Evolutionary conservation across 2,113 vertebrate species (phyloP).

Genomic region (Puma concolor): DNA sequence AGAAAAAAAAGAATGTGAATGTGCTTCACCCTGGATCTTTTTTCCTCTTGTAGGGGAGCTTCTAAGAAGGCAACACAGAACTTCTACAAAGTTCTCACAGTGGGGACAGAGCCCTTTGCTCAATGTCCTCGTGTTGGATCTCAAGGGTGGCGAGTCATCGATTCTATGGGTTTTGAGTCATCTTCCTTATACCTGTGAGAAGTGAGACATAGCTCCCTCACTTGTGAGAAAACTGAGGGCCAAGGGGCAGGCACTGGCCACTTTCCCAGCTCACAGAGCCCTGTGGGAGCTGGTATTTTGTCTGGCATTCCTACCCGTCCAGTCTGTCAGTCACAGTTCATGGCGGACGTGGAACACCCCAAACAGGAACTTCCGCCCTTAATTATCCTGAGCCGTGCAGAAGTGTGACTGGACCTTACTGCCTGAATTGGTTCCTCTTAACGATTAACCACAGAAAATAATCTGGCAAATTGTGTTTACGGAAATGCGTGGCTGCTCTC

Average conservation of each 20-base stretch:
- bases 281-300: conserved; percentile 15
- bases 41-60: background rate
- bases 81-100: background rate
- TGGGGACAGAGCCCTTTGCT: background rate
- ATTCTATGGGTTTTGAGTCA: background rate
- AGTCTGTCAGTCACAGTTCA: conserved; percentile 62
- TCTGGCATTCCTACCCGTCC: conserved; percentile 50
- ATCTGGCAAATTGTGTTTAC: conserved; percentile 16
- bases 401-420: conserved; percentile 50
- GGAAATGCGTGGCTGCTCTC: background rate
- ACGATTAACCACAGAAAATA: conserved; percentile 72
- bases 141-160: background rate
- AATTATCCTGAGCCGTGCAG: conserved; percentile 41
- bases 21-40: background rate
- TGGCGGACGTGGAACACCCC: background rate
- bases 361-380: conserved; percentile 71
- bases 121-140: background rate
- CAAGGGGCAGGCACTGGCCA: background rate
- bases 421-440: conserved; percentile 45
- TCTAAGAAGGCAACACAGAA: background rate
- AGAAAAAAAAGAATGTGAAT: too few species aligned
- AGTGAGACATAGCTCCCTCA: background rate
- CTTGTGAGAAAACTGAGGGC: conserved; percentile 41
- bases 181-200: conserved; percentile 34
- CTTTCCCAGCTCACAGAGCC: conserved; percentile 35